Conservation (phyloP, 2,797 vertebrate species). For the Scleropages formosus region DNA sequence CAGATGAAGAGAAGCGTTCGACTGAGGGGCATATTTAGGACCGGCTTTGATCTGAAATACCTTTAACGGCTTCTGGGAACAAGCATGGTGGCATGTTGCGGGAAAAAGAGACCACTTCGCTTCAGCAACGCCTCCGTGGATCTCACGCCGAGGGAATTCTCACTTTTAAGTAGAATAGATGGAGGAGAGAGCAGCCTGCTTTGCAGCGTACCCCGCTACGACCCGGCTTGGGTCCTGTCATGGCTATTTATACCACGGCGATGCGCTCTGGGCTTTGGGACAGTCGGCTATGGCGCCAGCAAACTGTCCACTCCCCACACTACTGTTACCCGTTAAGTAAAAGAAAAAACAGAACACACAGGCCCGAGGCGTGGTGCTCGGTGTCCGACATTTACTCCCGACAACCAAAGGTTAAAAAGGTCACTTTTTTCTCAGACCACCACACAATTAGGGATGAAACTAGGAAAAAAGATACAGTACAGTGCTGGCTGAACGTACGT, state of each 20-base stretch:
- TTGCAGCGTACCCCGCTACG: not conserved
- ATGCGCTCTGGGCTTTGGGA: not conserved
- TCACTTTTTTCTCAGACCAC: too few relatives aligned
- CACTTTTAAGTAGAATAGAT: not conserved
- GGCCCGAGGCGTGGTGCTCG: too few relatives aligned
- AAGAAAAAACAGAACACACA: too few relatives aligned
- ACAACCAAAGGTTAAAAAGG: too few relatives aligned
- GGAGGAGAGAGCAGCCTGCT: not conserved
- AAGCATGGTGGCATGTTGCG: not conserved
- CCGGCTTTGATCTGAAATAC: slow-evolving; percentile 63
- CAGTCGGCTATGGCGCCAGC: not conserved
- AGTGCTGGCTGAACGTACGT: too few relatives aligned
- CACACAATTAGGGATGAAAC: too few relatives aligned
- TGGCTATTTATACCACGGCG: not conserved
- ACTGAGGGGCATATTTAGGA: slow-evolving; percentile 51
- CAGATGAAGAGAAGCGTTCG: not conserved
- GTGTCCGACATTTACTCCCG: too few relatives aligned
- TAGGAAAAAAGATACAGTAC: too few relatives aligned
- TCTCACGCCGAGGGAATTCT: not conserved
- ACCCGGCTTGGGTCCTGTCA: not conserved
- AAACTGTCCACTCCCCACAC: not conserved
- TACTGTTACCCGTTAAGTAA: too few relatives aligned
- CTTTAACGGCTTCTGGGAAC: slow-evolving; percentile 46
- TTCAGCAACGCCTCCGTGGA: slow-evolving; percentile 32
- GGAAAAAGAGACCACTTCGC: slow-evolving; percentile 38